Evolutionary conservation across 2,888 invertebrate species (phyloP).

Genomic region (Clostera curtula): DNA sequence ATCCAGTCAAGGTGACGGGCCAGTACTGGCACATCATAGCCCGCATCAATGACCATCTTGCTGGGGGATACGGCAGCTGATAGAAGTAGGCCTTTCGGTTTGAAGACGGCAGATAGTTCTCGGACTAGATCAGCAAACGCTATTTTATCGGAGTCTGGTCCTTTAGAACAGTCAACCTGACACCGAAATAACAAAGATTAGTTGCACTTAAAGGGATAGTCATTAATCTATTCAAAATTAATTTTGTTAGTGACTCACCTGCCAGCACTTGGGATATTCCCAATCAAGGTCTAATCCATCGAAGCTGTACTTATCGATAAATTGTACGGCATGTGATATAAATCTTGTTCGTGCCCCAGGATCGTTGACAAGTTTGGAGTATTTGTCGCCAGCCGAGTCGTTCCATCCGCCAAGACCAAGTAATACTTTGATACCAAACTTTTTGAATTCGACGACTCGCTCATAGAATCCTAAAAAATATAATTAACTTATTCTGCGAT

Average conservation of each 20-base stretch:
- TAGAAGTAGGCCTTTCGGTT: slow-evolving; percentile 80
- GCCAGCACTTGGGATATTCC: slow-evolving; percentile 95
- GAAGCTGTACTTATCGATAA: slow-evolving; percentile 87
- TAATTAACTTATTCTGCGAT: too few relatives aligned
- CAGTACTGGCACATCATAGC: slow-evolving; percentile 86
- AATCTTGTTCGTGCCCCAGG: slow-evolving; percentile 83
- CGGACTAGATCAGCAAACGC: slow-evolving; percentile 83
- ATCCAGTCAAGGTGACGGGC: slow-evolving; percentile 90
- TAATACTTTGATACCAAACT: slow-evolving; percentile 87
- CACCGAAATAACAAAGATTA: slow-evolving; percentile 2
- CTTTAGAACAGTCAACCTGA: slow-evolving; percentile 89
- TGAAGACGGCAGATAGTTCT: slow-evolving; percentile 81
- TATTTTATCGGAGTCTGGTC: slow-evolving; percentile 87
- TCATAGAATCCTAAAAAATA: slow-evolving; percentile 87
- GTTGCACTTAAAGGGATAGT: neutral
- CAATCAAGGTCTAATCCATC: slow-evolving; percentile 97
- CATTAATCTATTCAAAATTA: neutral
- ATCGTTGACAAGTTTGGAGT: slow-evolving; percentile 87
- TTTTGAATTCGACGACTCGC: slow-evolving; percentile 84
- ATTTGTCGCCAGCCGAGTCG: slow-evolving; percentile 92
- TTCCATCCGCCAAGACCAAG: slow-evolving; percentile 97
- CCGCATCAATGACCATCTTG: slow-evolving; percentile 89
- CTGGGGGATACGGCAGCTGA: slow-evolving; percentile 92
- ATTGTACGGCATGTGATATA: slow-evolving; percentile 82
- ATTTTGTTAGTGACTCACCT: slow-evolving; percentile 49